Evolutionary conservation across 2,113 vertebrate species (phyloP).

Genomic region (Xyliphius kryptos): DNA sequence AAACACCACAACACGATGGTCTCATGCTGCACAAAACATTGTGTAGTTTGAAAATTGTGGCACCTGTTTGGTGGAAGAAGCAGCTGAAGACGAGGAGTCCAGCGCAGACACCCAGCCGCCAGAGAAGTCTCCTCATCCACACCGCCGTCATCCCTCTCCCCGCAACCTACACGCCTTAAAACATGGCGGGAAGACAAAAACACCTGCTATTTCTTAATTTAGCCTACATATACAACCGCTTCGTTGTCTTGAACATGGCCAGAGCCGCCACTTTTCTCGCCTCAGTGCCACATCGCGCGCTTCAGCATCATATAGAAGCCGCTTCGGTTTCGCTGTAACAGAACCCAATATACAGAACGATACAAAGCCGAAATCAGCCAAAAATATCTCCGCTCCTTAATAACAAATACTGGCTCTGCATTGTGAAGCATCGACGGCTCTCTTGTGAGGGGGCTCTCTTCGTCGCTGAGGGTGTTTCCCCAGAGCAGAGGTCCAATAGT

Average conservation of each 20-base stretch:
- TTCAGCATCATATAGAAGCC: neutral
- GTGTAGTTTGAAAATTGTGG: neutral
- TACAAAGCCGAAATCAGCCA: too few species aligned
- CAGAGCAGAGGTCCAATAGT: conserved; percentile 12
- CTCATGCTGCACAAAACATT: too few species aligned
- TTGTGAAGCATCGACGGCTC: neutral
- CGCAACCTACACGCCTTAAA: neutral
- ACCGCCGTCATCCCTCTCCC: neutral
- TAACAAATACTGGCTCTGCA: too few species aligned
- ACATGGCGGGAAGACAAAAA: neutral
- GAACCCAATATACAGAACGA: too few species aligned
- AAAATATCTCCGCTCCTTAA: too few species aligned
- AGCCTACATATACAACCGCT: neutral
- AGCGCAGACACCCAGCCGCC: neutral
- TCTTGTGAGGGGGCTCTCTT: neutral
- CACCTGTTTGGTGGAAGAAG: neutral
- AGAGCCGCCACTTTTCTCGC: conserved; percentile 1
- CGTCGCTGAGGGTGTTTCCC: conserved; percentile 42
- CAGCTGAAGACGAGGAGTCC: conserved; percentile 2
- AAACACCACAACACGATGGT: too few species aligned
- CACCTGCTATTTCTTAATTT: conserved; percentile 15
- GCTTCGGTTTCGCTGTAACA: too few species aligned
- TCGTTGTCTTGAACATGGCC: conserved; percentile 6
- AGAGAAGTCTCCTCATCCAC: neutral
- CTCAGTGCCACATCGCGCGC: conserved; percentile 8